A percentile compares a stretch with the other conserved stretches of the same genome.
phyloP scores from a whole-genome alignment of 2,797 vertebrate species.

The Rhynchotus rufescens region DNA sequence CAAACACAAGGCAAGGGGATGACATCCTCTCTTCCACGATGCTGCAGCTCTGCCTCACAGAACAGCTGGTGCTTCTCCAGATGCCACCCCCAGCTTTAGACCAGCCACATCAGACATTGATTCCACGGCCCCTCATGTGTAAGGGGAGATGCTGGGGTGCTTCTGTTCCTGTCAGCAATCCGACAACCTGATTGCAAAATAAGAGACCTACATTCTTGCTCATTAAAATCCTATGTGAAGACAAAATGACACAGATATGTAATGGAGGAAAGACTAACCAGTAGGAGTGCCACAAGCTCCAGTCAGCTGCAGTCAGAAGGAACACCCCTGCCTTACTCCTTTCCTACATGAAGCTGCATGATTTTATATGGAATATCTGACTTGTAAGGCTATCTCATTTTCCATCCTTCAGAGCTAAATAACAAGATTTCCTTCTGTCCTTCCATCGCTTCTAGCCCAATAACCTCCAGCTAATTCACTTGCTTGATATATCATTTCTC shows the following conservation, averaged over 20 bases:
- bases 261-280: neutral
- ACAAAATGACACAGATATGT: neutral
- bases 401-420: neutral
- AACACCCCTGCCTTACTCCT: conserved; percentile 11
- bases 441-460: neutral
- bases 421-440: neutral
- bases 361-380: conserved; percentile 21
- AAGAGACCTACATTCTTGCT: neutral
- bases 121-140: neutral
- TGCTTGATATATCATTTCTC: neutral
- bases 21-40: neutral
- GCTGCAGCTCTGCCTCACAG: neutral
- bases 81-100: neutral
- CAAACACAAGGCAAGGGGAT: conserved; percentile 11
- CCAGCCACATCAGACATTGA: neutral
- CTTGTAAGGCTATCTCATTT: neutral
- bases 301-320: conserved; percentile 25
- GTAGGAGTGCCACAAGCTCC: neutral
- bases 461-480: neutral
- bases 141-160: neutral
- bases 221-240: neutral
- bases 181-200: neutral
- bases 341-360: conserved; percentile 6
- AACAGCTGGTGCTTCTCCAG: neutral
- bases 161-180: neutral